Base-by-base conservation (phyloP, 2,797 vertebrate species). In the Leptatherina wallacei region DNA sequence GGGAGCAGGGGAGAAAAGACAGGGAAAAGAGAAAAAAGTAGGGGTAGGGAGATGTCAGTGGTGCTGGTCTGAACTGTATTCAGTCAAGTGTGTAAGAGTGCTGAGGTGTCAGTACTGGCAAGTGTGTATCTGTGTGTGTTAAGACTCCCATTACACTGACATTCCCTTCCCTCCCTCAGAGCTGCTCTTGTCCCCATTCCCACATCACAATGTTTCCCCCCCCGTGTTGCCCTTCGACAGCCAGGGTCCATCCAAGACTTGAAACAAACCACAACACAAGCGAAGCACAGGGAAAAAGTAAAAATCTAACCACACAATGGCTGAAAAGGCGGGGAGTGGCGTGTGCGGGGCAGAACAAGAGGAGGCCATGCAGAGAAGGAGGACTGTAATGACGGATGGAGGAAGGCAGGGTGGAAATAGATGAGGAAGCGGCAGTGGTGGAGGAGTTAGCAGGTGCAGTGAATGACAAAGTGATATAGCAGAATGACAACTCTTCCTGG, bases 401-500 rank as follows among this genome's bases (percentile, higher is more conserved):
- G 67, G 61, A 77, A 75, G 32, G 68, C 72, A 87, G 80, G 86
- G 78, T 66, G 76, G 74, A 81, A 85, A 78, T 63, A 77, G 73
- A 85, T 60, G 75, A 71, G 58, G 61, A 62, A 77, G 60, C 61
- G 69, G 75, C 42, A 76, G 66, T 67, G 63, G 72, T 44, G 65
- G 38, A 47, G 51, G 62, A 6, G 57, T 49, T 14, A 52, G 80
- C 14, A 6, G 65, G 58, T 69, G 38, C 75, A 87, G 72, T 83
- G 77, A 88, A 73, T 92, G 90, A 93, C 91, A 89, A 74, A 79
- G 86, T 77, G 83, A 88, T 79, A 85, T 70, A 82, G 84, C 76
- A 18, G 80, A 89, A 82, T 92, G 92, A 93, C 92, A 88, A 86
- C 61, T 87, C 71, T 62, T 91, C 82, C 92, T 90, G 81, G 75